These are phyloP conservation scores for Indicator maculatus DNA, from an alignment of 2,113 vertebrate genomes.

Conservation along the genomic window DNA sequence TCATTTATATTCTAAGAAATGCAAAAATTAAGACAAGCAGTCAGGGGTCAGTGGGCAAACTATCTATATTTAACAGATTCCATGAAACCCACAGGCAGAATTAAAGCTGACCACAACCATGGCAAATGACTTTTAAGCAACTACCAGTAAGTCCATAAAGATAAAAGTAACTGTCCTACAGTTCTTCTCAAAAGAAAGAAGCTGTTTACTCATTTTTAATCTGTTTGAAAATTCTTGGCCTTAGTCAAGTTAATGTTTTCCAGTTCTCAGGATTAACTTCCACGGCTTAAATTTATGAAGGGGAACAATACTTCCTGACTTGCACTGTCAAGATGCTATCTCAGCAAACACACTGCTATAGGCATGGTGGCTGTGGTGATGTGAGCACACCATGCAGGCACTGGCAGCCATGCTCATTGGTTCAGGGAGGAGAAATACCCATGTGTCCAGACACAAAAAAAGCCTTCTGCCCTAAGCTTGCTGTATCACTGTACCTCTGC, in stretches of 20 bases:
- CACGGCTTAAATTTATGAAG: neutral
- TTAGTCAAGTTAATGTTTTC: slow-evolving; percentile 44
- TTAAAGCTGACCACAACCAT: rapidly evolving
- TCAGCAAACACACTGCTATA: neutral
- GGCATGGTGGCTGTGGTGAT: rapidly evolving
- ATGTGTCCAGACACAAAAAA: neutral
- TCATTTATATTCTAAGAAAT: neutral
- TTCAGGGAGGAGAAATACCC: neutral
- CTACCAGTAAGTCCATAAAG: neutral
- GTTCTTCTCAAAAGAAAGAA: neutral
- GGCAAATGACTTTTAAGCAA: neutral
- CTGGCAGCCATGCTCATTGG: neutral
- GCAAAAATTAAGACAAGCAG: neutral
- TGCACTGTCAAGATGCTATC: neutral
- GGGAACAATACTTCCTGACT: neutral
- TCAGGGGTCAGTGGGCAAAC: neutral
- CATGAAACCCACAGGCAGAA: neutral
- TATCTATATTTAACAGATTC: neutral
- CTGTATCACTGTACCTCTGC: rapidly evolving
- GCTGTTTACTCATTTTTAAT: neutral
- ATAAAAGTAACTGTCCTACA: neutral
- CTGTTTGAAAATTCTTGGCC: neutral
- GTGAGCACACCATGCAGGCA: rapidly evolving
- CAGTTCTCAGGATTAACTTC: neutral
- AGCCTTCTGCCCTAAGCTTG: neutral